Conservation (phyloP, 2,113 vertebrate species). For the Vireo altiloquus region DNA sequence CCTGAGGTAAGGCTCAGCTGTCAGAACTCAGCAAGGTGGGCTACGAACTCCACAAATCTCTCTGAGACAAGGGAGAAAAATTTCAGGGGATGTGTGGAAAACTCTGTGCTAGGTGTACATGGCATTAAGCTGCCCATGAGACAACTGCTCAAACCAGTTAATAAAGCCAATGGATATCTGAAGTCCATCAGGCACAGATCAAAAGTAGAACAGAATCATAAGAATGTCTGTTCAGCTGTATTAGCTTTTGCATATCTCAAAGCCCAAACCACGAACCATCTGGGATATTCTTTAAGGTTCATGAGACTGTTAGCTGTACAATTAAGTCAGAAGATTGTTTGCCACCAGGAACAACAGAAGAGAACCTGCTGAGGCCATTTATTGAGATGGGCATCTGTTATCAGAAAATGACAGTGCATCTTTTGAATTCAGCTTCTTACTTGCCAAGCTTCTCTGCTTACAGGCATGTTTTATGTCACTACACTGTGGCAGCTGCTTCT, state of each 20-base stretch:
- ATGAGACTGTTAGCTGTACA: neutral
- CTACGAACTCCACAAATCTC: neutral
- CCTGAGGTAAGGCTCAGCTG: conserved; percentile 79
- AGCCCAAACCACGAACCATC: neutral
- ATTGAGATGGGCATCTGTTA: neutral
- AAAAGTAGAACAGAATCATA: neutral
- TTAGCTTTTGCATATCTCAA: neutral
- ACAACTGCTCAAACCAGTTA: neutral
- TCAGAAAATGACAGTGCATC: neutral
- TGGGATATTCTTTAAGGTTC: neutral
- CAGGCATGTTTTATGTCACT: conserved; percentile 23
- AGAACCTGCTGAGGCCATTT: neutral
- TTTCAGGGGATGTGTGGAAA: neutral
- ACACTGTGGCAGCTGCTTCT: neutral
- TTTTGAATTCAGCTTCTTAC: neutral
- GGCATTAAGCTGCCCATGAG: neutral
- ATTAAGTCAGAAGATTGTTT: neutral
- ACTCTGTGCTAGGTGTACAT: neutral
- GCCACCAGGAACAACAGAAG: neutral
- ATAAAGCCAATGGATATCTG: neutral
- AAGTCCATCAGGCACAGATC: neutral
- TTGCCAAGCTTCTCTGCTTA: conserved; percentile 22
- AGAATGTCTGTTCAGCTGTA: neutral
- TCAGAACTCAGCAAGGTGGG: neutral
- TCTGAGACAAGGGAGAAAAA: neutral